Base-by-base conservation (phyloP, 1,140 invertebrate genomes). In the Delia radicum region DNA sequence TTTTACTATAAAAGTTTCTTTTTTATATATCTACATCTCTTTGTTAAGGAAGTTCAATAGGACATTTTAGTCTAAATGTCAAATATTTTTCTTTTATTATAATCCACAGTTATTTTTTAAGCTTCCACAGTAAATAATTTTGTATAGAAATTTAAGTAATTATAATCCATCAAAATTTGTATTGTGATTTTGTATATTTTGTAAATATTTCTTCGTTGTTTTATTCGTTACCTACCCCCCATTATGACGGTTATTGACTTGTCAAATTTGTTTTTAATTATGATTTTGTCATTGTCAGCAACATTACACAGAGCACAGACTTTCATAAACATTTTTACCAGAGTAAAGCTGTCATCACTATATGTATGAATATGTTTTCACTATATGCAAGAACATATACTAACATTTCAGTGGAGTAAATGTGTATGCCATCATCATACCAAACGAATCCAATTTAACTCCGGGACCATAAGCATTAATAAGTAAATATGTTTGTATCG, bases 191-290 rank as follows among this genome's bases (percentile, higher is more conserved):
- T 55, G 6, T 48, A n/a, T 37, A n/a, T 48, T 18, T 18, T 48
- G 8, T 55, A n/a, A n/a, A n/a, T n/a, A n/a, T 55, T 55, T 55
- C 5, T 18, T 55, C 21, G n/a, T 10, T 37, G 46, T 21, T 55
- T 55, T 55, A 55, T 24, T 55, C 13, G 10, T n/a, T n/a, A n/a
- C n/a, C 12, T 42, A 31, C 63, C 28, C 63, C 63, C 63, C 63
- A 31, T 67, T 67, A 67, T 67, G 63, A 67, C 28, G 29, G 63
- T 67, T 67, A 67, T 67, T 67, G 63, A 67, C 27, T 67, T 67
- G 63, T 67, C 63, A 67, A 67, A 67, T 67, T 67, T 67, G 63
- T 67, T 67, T 67, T 67, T 67, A 67, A 67, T 67, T 67, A 67
- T 67, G 63, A 67, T 67, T 67, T 67, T 67, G 63, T 67, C 63